Evolutionary conservation across 1,140 invertebrate species (phyloP).

Genomic region (Atopsyche davidsoni): DNA sequence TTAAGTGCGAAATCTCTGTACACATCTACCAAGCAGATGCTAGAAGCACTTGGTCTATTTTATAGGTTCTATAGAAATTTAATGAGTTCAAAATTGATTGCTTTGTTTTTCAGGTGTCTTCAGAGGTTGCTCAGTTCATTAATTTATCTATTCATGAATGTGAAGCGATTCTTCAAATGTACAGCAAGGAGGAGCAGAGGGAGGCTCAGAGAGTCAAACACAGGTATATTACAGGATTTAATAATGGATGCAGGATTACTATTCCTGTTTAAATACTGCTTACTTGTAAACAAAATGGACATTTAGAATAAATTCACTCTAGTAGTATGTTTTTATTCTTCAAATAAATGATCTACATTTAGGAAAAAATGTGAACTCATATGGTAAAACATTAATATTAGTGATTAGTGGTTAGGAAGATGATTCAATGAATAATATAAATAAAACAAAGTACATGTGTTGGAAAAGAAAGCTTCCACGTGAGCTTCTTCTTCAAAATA

Average conservation of each 20-base stretch:
- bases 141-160: constrained; percentile 75
- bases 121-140: constrained; percentile 78
- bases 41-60: neutral
- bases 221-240: constrained; percentile 50
- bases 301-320: too few species aligned
- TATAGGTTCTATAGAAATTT: neutral
- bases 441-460: too few species aligned
- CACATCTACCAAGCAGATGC: neutral
- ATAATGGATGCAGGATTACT: neutral
- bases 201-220: constrained; percentile 63
- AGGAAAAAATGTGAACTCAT: too few species aligned
- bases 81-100: too few species aligned
- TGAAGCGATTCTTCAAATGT: constrained; percentile 70
- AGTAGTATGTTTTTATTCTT: too few species aligned
- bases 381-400: too few species aligned
- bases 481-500: too few species aligned
- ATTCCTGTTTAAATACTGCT: neutral
- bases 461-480: too few species aligned
- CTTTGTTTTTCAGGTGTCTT: constrained; percentile 28
- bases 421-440: too few species aligned
- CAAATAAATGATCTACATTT: too few species aligned
- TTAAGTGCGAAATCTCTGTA: neutral
- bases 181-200: constrained; percentile 68
- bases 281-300: constrained; percentile 12
- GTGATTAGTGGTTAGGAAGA: too few species aligned